Percentiles rank a stretch among this genome's conserved stretches.
phyloP scores from a whole-genome alignment of 2,113 vertebrate genomes.

The Platichthys flesus region DNA sequence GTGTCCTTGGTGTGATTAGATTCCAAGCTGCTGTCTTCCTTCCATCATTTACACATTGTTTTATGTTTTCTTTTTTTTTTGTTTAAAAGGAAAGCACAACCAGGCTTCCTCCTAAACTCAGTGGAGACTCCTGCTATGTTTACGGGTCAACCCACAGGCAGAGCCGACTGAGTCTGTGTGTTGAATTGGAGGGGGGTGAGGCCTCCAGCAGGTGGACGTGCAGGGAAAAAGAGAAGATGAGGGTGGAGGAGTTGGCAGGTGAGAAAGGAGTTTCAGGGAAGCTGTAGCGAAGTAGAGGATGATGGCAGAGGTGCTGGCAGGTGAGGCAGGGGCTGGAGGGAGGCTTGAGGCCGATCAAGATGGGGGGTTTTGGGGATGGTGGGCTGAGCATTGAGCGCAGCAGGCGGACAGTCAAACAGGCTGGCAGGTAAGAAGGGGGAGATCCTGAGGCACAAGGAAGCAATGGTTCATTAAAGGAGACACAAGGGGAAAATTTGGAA shows the following conservation, averaged over 20 bases:
- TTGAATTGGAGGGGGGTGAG: background rate
- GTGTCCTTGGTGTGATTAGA: slow-evolving; percentile 78
- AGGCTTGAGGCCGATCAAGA: background rate
- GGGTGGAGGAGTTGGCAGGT: background rate
- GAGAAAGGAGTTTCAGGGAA: background rate
- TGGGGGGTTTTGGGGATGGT: background rate
- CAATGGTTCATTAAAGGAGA: background rate
- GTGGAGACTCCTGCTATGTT: background rate
- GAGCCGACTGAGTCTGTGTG: background rate
- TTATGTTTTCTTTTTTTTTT: slow-evolving; percentile 33
- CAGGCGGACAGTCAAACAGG: background rate
- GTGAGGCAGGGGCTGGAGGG: background rate
- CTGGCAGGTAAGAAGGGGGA: background rate
- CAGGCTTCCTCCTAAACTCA: slow-evolving; percentile 14
- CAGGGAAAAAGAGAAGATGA: background rate
- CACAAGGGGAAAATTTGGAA: too few relatives aligned
- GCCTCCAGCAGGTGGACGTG: background rate
- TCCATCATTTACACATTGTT: slow-evolving; percentile 47
- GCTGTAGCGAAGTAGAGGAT: background rate
- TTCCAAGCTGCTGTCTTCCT: slow-evolving; percentile 54
- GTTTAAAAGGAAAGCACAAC: slow-evolving; percentile 30
- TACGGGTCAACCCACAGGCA: background rate
- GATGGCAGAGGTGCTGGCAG: slow-evolving; percentile 1
- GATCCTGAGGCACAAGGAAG: too few relatives aligned
- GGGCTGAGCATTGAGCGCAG: background rate